Conservation (phyloP, 30 jellyfish, hydroid and myxozoan species). For the Catostylus mosaicus region DNA sequence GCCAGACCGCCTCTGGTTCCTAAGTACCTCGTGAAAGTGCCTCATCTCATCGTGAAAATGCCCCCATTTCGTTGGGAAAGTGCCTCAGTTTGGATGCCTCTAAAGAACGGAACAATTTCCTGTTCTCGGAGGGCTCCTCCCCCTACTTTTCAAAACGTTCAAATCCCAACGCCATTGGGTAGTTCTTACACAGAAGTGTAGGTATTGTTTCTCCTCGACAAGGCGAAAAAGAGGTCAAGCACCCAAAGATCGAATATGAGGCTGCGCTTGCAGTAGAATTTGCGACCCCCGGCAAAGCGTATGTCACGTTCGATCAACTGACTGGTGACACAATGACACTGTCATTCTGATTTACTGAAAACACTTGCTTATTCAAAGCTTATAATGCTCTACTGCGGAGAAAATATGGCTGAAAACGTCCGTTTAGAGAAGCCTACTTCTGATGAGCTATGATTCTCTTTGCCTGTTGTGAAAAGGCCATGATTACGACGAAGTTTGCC, state of each 20-base stretch:
- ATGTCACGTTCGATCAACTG: constrained; percentile 86
- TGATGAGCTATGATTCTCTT: not conserved
- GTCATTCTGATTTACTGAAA: constrained; percentile 76
- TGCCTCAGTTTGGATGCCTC: too few species aligned
- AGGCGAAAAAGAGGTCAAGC: not conserved
- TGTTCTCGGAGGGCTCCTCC: too few species aligned
- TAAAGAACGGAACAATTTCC: too few species aligned
- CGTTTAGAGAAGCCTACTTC: not conserved
- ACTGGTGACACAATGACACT: constrained; percentile 97
- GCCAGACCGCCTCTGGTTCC: too few species aligned
- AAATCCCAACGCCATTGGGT: too few species aligned
- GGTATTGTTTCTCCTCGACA: too few species aligned
- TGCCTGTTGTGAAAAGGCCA: constrained; percentile 23
- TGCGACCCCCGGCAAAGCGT: constrained; percentile 43
- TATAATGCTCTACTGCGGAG: not conserved
- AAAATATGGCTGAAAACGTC: constrained; percentile 14
- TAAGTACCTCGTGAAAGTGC: too few species aligned
- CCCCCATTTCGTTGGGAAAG: too few species aligned
- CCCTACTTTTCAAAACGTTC: too few species aligned
- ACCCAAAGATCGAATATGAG: constrained; percentile 1
- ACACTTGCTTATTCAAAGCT: constrained; percentile 27
- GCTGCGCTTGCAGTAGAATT: not conserved
- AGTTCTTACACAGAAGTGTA: too few species aligned
- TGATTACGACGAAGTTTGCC: constrained; percentile 6
- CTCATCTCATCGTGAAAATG: too few species aligned